These are phyloP conservation scores for Virgularia gustaviana DNA, from an alignment of 92 coral and sea anemone genomes.

Conservation along the genomic window DNA sequence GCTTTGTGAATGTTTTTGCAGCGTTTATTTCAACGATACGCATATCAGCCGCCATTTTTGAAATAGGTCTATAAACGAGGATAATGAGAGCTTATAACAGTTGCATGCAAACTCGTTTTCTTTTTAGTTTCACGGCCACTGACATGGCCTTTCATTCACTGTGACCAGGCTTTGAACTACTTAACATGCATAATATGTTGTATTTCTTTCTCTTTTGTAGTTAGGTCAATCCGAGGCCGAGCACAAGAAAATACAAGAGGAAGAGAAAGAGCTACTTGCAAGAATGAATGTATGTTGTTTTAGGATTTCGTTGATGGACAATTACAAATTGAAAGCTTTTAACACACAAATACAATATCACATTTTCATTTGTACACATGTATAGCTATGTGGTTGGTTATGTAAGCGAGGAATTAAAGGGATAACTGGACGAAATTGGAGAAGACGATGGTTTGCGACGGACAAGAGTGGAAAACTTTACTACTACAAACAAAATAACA, in stretches of 20 bases:
- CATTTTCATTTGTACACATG: background rate
- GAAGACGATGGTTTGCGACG: conserved; percentile 95
- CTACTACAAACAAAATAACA: conserved; percentile 84
- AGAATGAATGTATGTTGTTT: conserved; percentile 58
- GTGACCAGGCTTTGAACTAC: background rate
- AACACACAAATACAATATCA: background rate
- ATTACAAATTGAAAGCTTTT: background rate
- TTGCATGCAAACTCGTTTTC: too few species aligned
- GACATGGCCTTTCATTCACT: too few species aligned
- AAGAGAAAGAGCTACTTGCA: conserved; percentile 37
- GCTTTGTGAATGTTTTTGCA: too few species aligned
- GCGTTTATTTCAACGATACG: too few species aligned
- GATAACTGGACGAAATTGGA: conserved; percentile 75
- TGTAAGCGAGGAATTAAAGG: conserved; percentile 95
- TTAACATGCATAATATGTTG: background rate
- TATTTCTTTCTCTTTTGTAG: background rate
- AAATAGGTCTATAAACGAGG: too few species aligned
- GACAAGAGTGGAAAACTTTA: conserved; percentile 82
- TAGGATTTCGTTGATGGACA: too few species aligned
- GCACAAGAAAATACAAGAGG: conserved; percentile 40
- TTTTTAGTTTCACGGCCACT: too few species aligned
- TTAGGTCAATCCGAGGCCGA: conserved; percentile 46
- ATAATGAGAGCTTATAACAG: too few species aligned
- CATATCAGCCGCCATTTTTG: too few species aligned
- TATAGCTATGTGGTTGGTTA: conserved; percentile 91